A percentile compares a stretch with the other conserved stretches of the same genome.
These are phyloP conservation scores for Drosophila diplacantha DNA, from an alignment of 2,888 invertebrate species.

Conservation along the genomic window DNA sequence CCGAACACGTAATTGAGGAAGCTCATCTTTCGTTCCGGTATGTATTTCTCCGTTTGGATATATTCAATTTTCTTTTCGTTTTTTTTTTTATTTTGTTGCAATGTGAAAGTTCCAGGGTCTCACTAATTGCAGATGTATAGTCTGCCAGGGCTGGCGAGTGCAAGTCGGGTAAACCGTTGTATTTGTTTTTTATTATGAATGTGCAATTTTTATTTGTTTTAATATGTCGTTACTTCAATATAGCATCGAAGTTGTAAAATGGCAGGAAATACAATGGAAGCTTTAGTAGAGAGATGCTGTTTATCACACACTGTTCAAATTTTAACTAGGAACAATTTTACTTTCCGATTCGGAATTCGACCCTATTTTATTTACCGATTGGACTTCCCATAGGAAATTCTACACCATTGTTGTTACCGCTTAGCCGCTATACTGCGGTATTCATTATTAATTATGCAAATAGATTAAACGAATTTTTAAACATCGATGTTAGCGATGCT, in stretches of 20 bases:
- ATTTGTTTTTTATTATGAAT: not conserved
- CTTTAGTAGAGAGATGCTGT: too few species aligned
- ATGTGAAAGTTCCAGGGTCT: slow-evolving; percentile 44
- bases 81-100: slow-evolving; percentile 37
- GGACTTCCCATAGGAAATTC: too few species aligned
- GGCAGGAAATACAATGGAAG: not conserved
- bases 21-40: slow-evolving; percentile 66
- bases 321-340: too few species aligned
- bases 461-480: too few species aligned
- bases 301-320: too few species aligned
- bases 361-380: too few species aligned
- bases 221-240: not conserved
- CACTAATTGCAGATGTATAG: slow-evolving; percentile 32
- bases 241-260: not conserved
- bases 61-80: slow-evolving; percentile 15
- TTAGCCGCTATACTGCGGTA: too few species aligned
- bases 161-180: not conserved
- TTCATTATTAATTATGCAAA: too few species aligned
- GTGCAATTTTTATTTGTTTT: not conserved
- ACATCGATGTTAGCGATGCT: too few species aligned
- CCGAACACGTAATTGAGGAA: slow-evolving; percentile 82
- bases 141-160: slow-evolving; percentile 9
- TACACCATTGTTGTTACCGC: too few species aligned
- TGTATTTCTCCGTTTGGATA: slow-evolving; percentile 22
- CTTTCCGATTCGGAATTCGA: too few species aligned